These are phyloP conservation scores for Pectinophora gossypiella DNA, from an alignment of 1,140 invertebrate genomes.

Conservation along the genomic window DNA sequence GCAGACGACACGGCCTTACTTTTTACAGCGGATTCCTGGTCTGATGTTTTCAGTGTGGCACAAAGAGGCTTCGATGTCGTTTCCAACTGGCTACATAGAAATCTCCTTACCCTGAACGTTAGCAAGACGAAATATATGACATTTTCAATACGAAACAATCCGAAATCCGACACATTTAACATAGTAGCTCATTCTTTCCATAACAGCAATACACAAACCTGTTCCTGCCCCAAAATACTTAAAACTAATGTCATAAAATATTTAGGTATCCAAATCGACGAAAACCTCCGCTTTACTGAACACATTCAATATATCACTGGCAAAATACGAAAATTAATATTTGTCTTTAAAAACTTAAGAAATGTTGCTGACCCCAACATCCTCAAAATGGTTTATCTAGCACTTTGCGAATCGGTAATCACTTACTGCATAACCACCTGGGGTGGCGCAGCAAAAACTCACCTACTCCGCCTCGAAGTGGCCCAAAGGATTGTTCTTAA, in stretches of 20 bases:
- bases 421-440: constrained; percentile 2
- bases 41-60: background rate
- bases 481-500: constrained; percentile 5
- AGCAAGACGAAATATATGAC: constrained; percentile 7
- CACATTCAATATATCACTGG: background rate
- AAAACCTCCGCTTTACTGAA: background rate
- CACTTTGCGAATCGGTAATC: background rate
- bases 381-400: background rate
- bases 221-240: background rate
- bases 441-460: background rate
- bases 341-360: background rate
- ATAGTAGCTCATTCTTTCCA: background rate
- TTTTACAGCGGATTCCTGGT: background rate
- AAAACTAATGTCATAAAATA: background rate
- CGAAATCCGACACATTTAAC: background rate
- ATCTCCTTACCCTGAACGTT: constrained; percentile 5
- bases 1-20: constrained; percentile 9
- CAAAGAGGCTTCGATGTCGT: constrained; percentile 1
- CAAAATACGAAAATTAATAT: constrained; percentile 4
- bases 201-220: background rate
- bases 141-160: background rate
- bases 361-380: background rate
- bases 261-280: constrained; percentile 1
- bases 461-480: background rate
- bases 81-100: background rate